Evolutionary conservation across 2,113 vertebrate species (phyloP), one percentile per base, ranked within the genome.

Genomic region (Phylloscopus trochilus): DNA sequence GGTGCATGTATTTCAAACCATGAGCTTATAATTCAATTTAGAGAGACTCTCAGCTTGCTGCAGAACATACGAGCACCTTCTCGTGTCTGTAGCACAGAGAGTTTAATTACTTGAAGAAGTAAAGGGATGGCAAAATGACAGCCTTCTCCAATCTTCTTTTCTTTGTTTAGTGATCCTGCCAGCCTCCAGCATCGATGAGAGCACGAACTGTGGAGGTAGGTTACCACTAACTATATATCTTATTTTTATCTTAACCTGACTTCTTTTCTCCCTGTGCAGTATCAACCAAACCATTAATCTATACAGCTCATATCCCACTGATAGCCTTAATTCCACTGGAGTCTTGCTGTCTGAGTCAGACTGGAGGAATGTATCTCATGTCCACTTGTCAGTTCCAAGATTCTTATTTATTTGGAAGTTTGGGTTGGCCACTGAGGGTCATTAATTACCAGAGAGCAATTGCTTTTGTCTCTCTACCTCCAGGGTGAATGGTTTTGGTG

Each of bases 121-220:
- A 82, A 82, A 63, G 66, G 51, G 56, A 62, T 95, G 73, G 81
- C 76, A 94, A 95, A 95, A 93, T 93, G 44, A 96, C 74, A 72
- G 77, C 78, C 81, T 83, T 83, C 72, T 92, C 74, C 90, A 58
- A 76, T 92, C 74, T 64, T 85, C 89, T 91, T 88, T 58, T 93
- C 79, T 97, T 95, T 95, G 82, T 96, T 89, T 98, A 99, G 99
- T 99, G 94, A 99, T 99, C 97, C 98, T 99, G 91, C 98, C 99
- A 83, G 99, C 99, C 75, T 99, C 99, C 93, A 99, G 99, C 96
- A 98, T 99, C 83, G 99, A 99, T 82, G 99, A 99, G 96, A 98
- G 98, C 96, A 97, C 98, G 6, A 97, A 98, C 90, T 99, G 99
- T 96, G 98, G 98, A 98, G 99, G 99, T 99, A 98, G 98, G 98